Evolutionary conservation across 2,113 vertebrate genomes (phyloP).

Genomic region (Psettodes erumei): DNA sequence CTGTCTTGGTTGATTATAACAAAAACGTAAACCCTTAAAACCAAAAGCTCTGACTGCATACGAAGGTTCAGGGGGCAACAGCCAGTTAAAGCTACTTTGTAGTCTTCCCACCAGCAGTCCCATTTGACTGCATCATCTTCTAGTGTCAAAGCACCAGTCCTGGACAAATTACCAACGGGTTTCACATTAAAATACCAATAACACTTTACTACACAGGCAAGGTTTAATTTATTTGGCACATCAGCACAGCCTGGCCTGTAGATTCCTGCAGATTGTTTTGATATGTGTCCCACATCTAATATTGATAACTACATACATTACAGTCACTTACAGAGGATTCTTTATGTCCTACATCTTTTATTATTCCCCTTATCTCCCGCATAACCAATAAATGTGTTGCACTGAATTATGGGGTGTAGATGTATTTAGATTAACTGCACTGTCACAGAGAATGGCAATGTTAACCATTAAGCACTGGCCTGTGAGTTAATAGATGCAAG

Average conservation of each 20-base stretch:
- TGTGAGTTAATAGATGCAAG: conserved; percentile 3
- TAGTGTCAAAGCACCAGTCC: not conserved
- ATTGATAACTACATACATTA: conserved; percentile 16
- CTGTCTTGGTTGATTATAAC: not conserved
- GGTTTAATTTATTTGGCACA: not conserved
- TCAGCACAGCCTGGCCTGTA: not conserved
- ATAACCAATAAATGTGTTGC: not conserved
- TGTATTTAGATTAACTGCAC: conserved; percentile 9
- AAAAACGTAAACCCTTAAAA: conserved; percentile 25
- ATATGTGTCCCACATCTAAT: conserved; percentile 23
- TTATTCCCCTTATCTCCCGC: not conserved
- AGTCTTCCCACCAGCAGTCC: not conserved
- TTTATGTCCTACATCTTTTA: conserved; percentile 22
- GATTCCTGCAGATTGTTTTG: not conserved
- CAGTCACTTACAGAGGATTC: not conserved
- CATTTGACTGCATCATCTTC: not conserved
- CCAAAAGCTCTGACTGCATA: not conserved
- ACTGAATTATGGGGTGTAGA: conserved; percentile 20
- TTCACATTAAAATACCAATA: conserved; percentile 12
- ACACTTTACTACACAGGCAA: not conserved
- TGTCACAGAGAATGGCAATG: conserved; percentile 11
- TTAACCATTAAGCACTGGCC: not conserved
- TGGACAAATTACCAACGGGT: not conserved
- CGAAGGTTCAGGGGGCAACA: not conserved
- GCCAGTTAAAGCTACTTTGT: not conserved